Evolutionary conservation across 2,888 invertebrate species (phyloP), one percentile per base, ranked within the genome.

Genomic region (Caenorhabditis angaria): DNA sequence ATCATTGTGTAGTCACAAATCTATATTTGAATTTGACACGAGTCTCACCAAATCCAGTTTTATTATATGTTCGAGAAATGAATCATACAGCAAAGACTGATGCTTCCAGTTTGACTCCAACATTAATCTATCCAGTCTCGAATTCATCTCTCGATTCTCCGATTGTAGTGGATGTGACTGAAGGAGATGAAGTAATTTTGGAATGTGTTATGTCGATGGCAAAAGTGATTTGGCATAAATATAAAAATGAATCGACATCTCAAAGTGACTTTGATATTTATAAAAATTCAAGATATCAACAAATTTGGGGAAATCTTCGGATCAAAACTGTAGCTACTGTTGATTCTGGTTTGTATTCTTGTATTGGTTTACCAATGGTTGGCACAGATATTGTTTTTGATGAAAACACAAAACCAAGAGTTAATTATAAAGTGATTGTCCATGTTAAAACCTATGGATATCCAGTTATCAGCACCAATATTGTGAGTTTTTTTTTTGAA

Each of bases 1-100:
- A 86, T 53, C 79, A 73, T 57, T 86, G 86, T 68, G 73, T 86
- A n/a, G 85, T 85, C 14, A 68, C 75, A 32, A 86, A 86, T 55
- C 74, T 81, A 20, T 84, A 63, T 69, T 82, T 80, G 8, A 83
- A 81, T 32, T 75, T 74, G 53, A 81, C 75, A 0, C 58, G 79
- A 25, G 78, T 65, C 32, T 76, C 82, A 51, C 78, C 80, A n/a
- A 77, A 75, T 25, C 82, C 85, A 2, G 81, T 84, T 14, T 61
- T 81, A 32, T 70, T 85, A 6, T 74, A 73, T 65, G 85, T 85
- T 0, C 57, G 41, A 2, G 66, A 65, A 22, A 22, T 58, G 14
- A 68, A 77, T 53, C 27, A 14, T 27, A 68, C 57, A 20, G 63
- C 63, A 47, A 66, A 59, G 53, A 20, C 48, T 20, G 4, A 51